Base-by-base conservation (phyloP, 2,888 invertebrate genomes). In the Tachystola acroxantha region DNA sequence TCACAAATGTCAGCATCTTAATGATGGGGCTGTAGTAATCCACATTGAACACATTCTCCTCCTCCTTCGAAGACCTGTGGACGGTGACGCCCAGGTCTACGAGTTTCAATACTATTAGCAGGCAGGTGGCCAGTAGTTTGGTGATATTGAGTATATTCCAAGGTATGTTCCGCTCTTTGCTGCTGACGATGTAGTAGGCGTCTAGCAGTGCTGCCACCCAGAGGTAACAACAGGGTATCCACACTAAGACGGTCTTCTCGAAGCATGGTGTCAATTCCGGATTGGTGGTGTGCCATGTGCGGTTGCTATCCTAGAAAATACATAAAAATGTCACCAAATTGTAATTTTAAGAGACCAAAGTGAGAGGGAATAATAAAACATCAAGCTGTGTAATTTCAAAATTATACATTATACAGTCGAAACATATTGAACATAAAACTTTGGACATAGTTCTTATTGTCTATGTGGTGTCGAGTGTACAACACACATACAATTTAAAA, bases 241-340 rank as follows among this genome's bases (percentile, higher is more conserved):
- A 99, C 33, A 96, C 88, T 16, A 98, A 78, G 1, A 94, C 92
- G 0, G 98, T 97, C 71, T 94, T 93, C 79, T 97, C 94, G 76
- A 98, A 97, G 77, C 98, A 99, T 65, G 89, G 89, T 45, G 98
- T 95, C 50, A 98, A 89, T 66, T 95, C 93, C 24, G 97, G 98
- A 72, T 92, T 89, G 5, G 90, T 86, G 10, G 97, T 93, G 62
- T 93, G 69, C 96, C 96, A 96, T 38, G 95, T 91, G 55, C 91
- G 64, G 49, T 90, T 89, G 48, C 78, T 66, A 81, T 96, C 92
- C 98, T 98, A 86, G 48, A 89, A 89, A 16, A 52, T 20, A 42
- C n/a, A 25, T 5, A 10, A 25, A 25, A 10, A 25, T 4, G 10
- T n/a, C n/a, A n/a, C n/a, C n/a, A n/a, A n/a, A n/a, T n/a, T n/a